Conservation (phyloP, 1,140 invertebrate species). For the Aphelenchoides besseyi region DNA sequence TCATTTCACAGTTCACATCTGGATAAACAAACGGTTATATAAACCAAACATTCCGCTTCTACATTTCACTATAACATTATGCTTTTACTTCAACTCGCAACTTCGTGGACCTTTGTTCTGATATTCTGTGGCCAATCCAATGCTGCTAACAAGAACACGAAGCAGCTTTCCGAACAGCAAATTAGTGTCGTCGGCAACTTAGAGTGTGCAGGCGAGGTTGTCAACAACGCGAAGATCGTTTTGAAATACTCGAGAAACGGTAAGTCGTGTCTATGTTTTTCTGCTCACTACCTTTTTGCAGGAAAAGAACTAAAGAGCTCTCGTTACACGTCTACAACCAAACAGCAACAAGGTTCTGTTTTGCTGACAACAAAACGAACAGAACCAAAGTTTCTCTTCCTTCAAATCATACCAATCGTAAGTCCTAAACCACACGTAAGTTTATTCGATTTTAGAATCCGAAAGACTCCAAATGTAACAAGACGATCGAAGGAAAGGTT, state of each 20-base stretch:
- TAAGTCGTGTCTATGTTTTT: background rate
- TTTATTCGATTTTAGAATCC: too few species aligned
- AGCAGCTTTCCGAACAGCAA: background rate
- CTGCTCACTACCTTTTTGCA: background rate
- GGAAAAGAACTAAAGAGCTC: background rate
- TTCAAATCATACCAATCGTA: background rate
- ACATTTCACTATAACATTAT: too few species aligned
- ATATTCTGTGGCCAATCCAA: too few species aligned
- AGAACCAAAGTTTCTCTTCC: constrained; percentile 1
- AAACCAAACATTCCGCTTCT: too few species aligned
- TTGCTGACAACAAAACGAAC: background rate
- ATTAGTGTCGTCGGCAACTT: background rate
- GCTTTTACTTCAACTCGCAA: too few species aligned
- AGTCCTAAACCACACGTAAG: too few species aligned
- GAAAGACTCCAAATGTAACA: background rate
- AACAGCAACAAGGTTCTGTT: background rate
- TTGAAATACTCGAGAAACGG: background rate
- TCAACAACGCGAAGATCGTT: background rate
- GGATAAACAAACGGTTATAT: too few species aligned
- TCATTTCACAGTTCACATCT: too few species aligned
- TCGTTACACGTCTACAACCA: background rate
- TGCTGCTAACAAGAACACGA: too few species aligned
- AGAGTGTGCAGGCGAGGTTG: background rate
- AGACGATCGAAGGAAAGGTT: background rate
- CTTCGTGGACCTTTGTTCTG: too few species aligned